Evolutionary conservation across 2,797 vertebrate genomes (phyloP), one percentile per base, ranked within the genome.

Genomic region (Hoplostethus mediterraneus): DNA sequence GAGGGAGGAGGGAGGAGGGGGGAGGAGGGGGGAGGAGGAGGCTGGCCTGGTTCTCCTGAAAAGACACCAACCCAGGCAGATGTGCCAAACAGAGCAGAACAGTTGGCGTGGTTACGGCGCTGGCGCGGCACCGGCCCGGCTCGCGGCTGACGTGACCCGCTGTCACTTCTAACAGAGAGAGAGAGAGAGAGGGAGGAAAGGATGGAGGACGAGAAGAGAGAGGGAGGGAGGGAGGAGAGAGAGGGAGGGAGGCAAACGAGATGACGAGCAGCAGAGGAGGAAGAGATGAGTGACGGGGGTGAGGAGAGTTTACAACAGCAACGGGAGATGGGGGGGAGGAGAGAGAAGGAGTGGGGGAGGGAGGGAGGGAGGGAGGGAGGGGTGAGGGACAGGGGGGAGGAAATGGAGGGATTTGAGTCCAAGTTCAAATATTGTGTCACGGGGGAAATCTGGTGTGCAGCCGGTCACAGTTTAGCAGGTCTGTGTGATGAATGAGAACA

Each of bases 71-170:
- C 73, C 68, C 63, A 71, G 79, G 78, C 89, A 92, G 86, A 87
- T 89, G 85, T 82, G 86, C 79, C 86, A 90, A 92, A 87, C 85
- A 77, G 88, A 92, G 91, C 84, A 82, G 89, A 91, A 91, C 78
- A 70, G 74, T 83, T 78, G 79, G 87, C 77, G 68, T 51, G 69
- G 75, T 21, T 21, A 21, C 21, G 21, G 21, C 21, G 21, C 21
- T 21, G 21, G 21, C 21, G 1, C 21, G 21, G 21, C 21, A 21
- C 21, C 21, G 21, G 68, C 73, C 71, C 67, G 63, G 68, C 70
- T 74, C 45, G 7, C 47, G 33, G 64, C 82, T 33, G 66, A 72
- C 77, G 83, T 80, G 87, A 91, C 85, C 80, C 49, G 67, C 78
- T 72, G 82, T 73, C 66, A 62, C 83, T 74, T 67, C 56, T 55